Evolutionary conservation across 1,140 invertebrate genomes (phyloP), one percentile per base, ranked within the genome.

Genomic region (Vanessa atalanta): DNA sequence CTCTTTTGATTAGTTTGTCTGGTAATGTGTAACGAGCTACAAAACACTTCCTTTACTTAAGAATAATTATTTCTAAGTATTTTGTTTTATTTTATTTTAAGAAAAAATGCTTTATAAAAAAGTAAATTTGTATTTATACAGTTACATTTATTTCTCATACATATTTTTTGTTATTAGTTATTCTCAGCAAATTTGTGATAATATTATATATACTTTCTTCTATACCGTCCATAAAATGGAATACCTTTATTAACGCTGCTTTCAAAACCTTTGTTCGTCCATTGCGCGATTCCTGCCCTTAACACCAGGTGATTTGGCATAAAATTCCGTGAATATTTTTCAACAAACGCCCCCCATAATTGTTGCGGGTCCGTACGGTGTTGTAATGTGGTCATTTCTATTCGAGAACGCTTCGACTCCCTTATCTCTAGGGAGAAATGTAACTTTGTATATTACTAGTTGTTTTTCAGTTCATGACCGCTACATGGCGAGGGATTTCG

Each of bases 391-490:
- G 68, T 70, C 51, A 61, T 75, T 75, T 65, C 73, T 75, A 75
- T 75, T 75, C 73, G 68, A 70, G 60, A 53, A 43, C 26, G 68
- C 61, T 55, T 65, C 60, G 55, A 20, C 68, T 69, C 47, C 68
- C 51, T 66, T 51, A 69, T 70, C 68, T 75, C 73, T 47, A 43
- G 73, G 73, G 73, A 60, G 60, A 47, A 55, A 70, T 66, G 73
- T 75, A 57, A 75, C 73, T 75, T 75, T 70, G 73, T 70, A 47
- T 69, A 75, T 75, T 70, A 75, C 70, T 75, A 70, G 73, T 75
- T 75, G 73, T 71, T 71, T 75, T 63, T 69, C 73, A 75, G 20
- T 75, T 66, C 51, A 75, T 75, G 73, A 70, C 66, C 72, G 72
- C 16, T 69, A 69, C 72, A 65, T 64, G 73, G 61, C 50, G 26